Conservation (phyloP, 2,797 vertebrate species). For the Merluccius polli region DNA sequence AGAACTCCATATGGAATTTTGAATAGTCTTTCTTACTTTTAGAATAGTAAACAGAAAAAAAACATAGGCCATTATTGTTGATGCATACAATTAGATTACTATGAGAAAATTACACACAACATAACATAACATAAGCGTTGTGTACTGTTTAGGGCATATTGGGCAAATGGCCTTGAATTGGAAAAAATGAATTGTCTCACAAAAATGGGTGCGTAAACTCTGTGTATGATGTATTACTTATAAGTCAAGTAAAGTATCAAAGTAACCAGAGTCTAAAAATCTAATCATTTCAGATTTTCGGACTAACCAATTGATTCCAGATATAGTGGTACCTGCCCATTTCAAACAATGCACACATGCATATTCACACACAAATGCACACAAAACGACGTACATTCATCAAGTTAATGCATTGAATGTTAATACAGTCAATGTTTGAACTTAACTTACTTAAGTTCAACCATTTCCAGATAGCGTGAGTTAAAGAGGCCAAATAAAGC, state of each 20-base stretch:
- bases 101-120: background rate
- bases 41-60: background rate
- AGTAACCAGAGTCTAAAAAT: background rate
- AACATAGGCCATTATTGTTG: background rate
- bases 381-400: background rate
- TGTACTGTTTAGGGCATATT: background rate
- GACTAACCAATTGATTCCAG: background rate
- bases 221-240: background rate
- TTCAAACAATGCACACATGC: conserved; percentile 15
- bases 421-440: conserved; percentile 4
- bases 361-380: conserved; percentile 15
- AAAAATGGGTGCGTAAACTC: no score
- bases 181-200: background rate
- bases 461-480: background rate
- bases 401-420: background rate
- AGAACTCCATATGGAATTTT: no score
- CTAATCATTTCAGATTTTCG: background rate
- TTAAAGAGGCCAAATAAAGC: background rate
- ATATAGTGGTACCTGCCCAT: conserved; percentile 13
- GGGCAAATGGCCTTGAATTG: background rate
- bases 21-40: no score
- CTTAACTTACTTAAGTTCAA: background rate
- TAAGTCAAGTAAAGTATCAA: background rate
- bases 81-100: background rate
- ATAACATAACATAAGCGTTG: no score